These are phyloP conservation scores for Manis javanica DNA, from an alignment of 2,797 vertebrate species.

Conservation along the genomic window DNA sequence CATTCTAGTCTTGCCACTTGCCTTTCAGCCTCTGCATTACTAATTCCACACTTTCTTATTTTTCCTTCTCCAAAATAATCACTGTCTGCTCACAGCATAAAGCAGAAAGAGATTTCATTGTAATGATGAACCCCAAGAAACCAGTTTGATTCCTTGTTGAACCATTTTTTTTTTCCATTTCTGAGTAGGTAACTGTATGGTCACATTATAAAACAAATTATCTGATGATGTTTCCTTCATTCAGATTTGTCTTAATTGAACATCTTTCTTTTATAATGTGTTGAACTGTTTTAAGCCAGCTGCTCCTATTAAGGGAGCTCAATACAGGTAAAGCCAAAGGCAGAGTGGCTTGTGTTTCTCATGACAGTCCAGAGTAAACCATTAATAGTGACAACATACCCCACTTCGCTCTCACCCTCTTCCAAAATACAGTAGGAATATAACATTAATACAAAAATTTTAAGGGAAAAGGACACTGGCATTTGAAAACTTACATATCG, in stretches of 20 bases:
- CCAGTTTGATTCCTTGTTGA: slow-evolving; percentile 88
- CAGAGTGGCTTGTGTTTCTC: slow-evolving; percentile 40
- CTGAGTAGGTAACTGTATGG: slow-evolving; percentile 40
- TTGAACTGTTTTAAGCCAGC: slow-evolving; percentile 37
- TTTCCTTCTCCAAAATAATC: slow-evolving; percentile 86
- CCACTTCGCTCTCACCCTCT: neutral
- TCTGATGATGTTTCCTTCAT: neutral
- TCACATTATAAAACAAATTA: slow-evolving; percentile 45
- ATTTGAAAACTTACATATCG: neutral
- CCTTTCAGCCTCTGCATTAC: slow-evolving; percentile 87
- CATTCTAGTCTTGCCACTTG: slow-evolving; percentile 84
- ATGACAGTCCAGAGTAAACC: slow-evolving; percentile 12
- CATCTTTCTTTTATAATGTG: neutral
- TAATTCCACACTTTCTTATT: slow-evolving; percentile 88
- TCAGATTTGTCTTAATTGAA: neutral
- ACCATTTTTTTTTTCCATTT: slow-evolving; percentile 50
- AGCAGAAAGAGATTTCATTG: slow-evolving; percentile 73
- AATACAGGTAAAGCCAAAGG: slow-evolving; percentile 70
- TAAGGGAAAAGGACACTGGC: neutral
- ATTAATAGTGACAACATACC: neutral
- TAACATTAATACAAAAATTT: slow-evolving; percentile 25
- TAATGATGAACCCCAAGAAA: slow-evolving; percentile 72
- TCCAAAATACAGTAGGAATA: neutral
- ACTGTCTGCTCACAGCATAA: slow-evolving; percentile 83
- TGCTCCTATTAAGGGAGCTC: slow-evolving; percentile 29